Base-by-base conservation (phyloP, 2,113 vertebrate species). In the Trogon melanurus region DNA sequence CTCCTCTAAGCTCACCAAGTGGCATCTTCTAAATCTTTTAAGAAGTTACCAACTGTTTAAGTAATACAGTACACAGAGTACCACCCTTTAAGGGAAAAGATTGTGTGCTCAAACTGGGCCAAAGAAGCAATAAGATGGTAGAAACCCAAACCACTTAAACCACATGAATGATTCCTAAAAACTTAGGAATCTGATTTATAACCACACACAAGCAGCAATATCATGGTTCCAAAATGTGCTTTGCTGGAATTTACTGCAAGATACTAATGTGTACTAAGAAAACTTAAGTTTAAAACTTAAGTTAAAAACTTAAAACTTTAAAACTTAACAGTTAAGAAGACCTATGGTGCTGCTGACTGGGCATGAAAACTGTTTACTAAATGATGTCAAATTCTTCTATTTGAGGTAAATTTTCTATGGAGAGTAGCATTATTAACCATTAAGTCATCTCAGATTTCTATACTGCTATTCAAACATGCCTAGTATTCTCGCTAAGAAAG, bases 1-100 rank as follows among this genome's bases (percentile, higher is more conserved):
- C 58, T 65, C 32, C n/a, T 83, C 13, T 51, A 73, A 76, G 32
- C 17, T 76, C 61, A 91, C 41, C 36, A 34, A 92, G 58, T 18
- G 86, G 60, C 12, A 79, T 70, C 50, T 45, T 73, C 60, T 79
- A 91, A 95, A 75, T 16, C 36, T 88, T 96, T 96, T 84, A 91
- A 91, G 57, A 89, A 69, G 48, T 62, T 91, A 67, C 85, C 91
- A 96, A 6, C 85, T 38, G 26, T 69, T 82, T 74, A 26, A 64
- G 51, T 93, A 80, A 51, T 44, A 25, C 2, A 60, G 27, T 30
- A 50, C 57, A 47, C 30, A 51, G 29, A 94, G 47, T 58, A 51
- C 38, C 85, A 78, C 44, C 74, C 85, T 70, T 85, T 70, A 48
- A 82, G 47, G 66, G 58, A 76, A 41, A 89, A 54, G 50, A 36